Conservation (phyloP, 2,113 vertebrate genomes). For the Brachyhypopomus gauderio region DNA sequence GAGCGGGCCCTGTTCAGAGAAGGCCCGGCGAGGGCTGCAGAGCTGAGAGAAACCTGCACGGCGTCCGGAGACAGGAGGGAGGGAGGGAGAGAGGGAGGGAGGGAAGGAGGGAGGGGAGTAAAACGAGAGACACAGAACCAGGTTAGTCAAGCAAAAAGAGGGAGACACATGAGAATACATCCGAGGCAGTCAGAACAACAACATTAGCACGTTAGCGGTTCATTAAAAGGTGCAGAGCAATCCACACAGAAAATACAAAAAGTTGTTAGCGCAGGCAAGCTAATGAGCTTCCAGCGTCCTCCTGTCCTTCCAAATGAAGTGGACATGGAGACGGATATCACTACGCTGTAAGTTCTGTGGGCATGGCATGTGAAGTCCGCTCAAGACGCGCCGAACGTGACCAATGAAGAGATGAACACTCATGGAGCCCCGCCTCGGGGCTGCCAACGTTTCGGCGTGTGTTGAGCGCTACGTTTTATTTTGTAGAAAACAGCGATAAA, state of each 20-base stretch:
- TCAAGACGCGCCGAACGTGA: background rate
- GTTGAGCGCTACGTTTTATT: background rate
- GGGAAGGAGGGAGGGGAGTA: constrained; percentile 32
- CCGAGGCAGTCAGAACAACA: constrained; percentile 13
- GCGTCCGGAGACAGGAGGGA: constrained; percentile 32
- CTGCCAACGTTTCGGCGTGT: background rate
- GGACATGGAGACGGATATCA: background rate
- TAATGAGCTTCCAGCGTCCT: background rate
- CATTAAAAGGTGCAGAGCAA: background rate
- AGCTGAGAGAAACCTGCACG: constrained; percentile 98
- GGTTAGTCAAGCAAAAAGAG: constrained; percentile 67
- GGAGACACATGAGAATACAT: constrained; percentile 6
- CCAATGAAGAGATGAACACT: background rate
- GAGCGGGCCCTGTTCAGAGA: constrained; percentile 99
- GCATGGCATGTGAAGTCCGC: constrained; percentile 2
- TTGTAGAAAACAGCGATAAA: background rate
- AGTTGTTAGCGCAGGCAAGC: background rate
- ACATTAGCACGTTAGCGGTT: constrained; percentile 15
- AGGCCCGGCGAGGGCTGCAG: constrained; percentile 98
- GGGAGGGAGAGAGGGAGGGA: background rate
- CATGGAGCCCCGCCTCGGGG: background rate
- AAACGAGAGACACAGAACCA: constrained; percentile 54
- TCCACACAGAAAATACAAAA: constrained; percentile 36
- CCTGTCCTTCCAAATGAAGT: too few relatives aligned
- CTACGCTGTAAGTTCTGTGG: constrained; percentile 24